phyloP scores from a whole-genome alignment of 2,797 vertebrate genomes.

The Enteromius afrohamiltoni region DNA sequence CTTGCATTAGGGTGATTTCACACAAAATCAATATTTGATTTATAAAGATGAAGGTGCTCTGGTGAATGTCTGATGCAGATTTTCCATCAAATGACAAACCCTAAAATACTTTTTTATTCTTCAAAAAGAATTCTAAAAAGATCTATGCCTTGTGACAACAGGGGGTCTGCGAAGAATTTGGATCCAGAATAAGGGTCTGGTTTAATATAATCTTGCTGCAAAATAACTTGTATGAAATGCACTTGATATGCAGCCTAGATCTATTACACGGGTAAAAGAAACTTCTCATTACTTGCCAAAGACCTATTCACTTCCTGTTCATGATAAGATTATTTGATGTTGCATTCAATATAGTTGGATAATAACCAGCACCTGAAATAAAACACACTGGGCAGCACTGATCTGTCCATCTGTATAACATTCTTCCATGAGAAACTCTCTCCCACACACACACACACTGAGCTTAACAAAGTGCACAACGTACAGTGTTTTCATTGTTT shows the following conservation, averaged over 20 bases:
- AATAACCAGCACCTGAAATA: constrained; percentile 18
- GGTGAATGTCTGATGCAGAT: background rate
- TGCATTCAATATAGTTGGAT: background rate
- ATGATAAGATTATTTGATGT: constrained; percentile 13
- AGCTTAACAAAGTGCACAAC: constrained; percentile 31
- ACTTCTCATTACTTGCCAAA: constrained; percentile 13
- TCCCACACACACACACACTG: background rate
- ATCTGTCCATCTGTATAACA: background rate
- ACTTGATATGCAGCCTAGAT: constrained; percentile 8
- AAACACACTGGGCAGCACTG: background rate
- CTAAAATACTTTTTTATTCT: background rate
- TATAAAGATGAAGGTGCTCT: constrained; percentile 21
- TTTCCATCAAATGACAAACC: constrained; percentile 1
- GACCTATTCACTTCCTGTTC: constrained; percentile 4
- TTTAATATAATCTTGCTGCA: constrained; percentile 1
- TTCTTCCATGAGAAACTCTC: constrained; percentile 4
- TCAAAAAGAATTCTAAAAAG: constrained; percentile 7
- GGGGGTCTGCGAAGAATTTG: background rate
- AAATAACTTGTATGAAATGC: background rate
- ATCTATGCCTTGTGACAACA: background rate
- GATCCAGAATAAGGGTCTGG: constrained; percentile 5
- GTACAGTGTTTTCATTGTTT: constrained; percentile 49
- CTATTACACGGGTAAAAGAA: background rate
- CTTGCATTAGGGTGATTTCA: background rate
- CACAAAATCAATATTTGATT: background rate